A percentile compares a stretch with the other conserved stretches of the same genome.
Evolutionary conservation across 2,888 invertebrate species (phyloP).

Genomic region (Brachyptera risi): DNA sequence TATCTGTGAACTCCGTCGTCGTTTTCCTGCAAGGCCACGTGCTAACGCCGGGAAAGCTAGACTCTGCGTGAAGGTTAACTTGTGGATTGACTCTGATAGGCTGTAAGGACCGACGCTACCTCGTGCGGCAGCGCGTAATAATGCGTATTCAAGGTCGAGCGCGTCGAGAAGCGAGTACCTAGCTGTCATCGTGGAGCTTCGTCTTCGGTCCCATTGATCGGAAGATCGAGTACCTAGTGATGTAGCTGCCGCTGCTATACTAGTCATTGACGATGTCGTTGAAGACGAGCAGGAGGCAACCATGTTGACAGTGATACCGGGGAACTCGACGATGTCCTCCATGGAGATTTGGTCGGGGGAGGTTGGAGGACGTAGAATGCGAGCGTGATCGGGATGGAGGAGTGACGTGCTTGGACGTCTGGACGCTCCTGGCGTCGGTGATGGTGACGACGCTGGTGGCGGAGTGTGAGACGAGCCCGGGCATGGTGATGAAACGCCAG

Average conservation of each 20-base stretch:
- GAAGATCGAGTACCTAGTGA: conserved; percentile 40
- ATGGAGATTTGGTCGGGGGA: conserved; percentile 27
- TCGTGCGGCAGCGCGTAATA: conserved; percentile 62
- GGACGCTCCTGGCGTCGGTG: conserved; percentile 43
- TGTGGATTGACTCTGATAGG: conserved; percentile 65
- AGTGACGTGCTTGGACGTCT: conserved; percentile 41
- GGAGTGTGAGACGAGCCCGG: conserved; percentile 33
- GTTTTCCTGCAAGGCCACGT: conserved; percentile 61
- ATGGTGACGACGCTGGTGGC: conserved; percentile 48
- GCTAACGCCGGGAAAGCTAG: conserved; percentile 68
- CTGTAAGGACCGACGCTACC: conserved; percentile 66
- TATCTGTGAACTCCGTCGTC: conserved; percentile 43
- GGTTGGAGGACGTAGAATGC: conserved; percentile 47
- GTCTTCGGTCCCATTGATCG: conserved; percentile 49
- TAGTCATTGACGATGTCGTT: conserved; percentile 57
- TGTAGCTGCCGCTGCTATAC: conserved; percentile 45
- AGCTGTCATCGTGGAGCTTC: conserved; percentile 58
- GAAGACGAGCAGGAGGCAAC: conserved; percentile 42
- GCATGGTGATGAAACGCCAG: conserved; percentile 34
- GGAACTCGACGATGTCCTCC: conserved; percentile 26
- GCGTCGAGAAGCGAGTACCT: conserved; percentile 67
- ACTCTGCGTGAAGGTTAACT: conserved; percentile 69
- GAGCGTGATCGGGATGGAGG: conserved; percentile 66
- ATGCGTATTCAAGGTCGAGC: conserved; percentile 64
- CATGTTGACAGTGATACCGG: conserved; percentile 22